Conservation (phyloP, 2,797 vertebrate species). For the Denticeps clupeoides region DNA sequence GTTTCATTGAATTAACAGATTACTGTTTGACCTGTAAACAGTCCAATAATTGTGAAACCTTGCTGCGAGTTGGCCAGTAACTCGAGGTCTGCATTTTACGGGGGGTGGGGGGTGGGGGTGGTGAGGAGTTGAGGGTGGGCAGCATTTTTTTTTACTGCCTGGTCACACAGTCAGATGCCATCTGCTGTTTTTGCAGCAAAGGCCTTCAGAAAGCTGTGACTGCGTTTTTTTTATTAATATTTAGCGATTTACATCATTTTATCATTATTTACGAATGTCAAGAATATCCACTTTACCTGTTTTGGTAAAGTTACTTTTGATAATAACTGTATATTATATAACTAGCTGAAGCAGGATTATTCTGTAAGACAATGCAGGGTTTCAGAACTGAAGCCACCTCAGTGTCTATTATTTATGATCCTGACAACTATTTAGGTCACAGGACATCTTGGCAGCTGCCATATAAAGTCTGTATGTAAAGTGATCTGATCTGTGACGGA, state of each 20-base stretch:
- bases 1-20: constrained; percentile 1
- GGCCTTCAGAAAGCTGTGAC: no score
- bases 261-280: no score
- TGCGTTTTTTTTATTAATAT: no score
- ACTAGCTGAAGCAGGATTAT: neutral
- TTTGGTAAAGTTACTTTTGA: no score
- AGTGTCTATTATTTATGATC: neutral
- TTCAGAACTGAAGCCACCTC: neutral
- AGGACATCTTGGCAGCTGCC: neutral
- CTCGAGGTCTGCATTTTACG: constrained; percentile 4
- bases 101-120: neutral
- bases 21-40: neutral
- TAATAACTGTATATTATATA: neutral
- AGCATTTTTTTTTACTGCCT: no score
- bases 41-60: neutral
- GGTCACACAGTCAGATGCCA: neutral
- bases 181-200: no score
- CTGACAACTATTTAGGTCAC: neutral
- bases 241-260: no score
- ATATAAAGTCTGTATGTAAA: neutral
- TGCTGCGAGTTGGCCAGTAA: neutral
- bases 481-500: neutral
- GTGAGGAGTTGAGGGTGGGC: no score
- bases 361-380: neutral
- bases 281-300: no score